Conservation (phyloP, 2,888 invertebrate genomes). For the Drosophila monieri region DNA sequence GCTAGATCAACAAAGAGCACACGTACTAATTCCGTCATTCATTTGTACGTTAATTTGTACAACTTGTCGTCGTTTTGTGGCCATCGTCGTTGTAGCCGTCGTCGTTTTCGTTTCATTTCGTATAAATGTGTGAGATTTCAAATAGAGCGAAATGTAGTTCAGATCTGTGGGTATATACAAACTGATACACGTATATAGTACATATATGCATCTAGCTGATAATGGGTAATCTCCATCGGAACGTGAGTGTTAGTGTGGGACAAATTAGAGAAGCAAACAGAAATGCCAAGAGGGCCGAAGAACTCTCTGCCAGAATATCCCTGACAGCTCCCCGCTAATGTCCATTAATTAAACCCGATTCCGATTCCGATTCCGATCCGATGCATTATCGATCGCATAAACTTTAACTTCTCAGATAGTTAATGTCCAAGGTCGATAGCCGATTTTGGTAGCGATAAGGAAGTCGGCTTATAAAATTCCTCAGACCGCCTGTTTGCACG, state of each 20-base stretch:
- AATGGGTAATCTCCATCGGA: slow-evolving; percentile 50
- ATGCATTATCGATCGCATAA: slow-evolving; percentile 6
- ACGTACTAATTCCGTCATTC: slow-evolving; percentile 76
- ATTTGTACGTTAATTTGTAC: slow-evolving; percentile 78
- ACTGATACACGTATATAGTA: slow-evolving; percentile 3
- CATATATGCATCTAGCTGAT: slow-evolving; percentile 49
- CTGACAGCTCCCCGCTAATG: slow-evolving; percentile 37
- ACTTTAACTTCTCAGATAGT: slow-evolving; percentile 5
- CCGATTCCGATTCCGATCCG: not conserved
- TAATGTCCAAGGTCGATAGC: slow-evolving; percentile 32
- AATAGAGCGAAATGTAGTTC: slow-evolving; percentile 73
- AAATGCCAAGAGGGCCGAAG: slow-evolving; percentile 16
- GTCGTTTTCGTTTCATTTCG: slow-evolving; percentile 55
- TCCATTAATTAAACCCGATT: slow-evolving; percentile 19
- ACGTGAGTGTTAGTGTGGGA: slow-evolving; percentile 24
- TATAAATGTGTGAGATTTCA: slow-evolving; percentile 77
- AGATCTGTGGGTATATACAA: slow-evolving; percentile 38
- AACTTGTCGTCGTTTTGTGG: slow-evolving; percentile 53
- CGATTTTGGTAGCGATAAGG: slow-evolving; percentile 28
- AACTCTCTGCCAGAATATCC: slow-evolving; percentile 12
- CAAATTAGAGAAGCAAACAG: slow-evolving; percentile 64
- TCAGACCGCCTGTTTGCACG: slow-evolving; percentile 9
- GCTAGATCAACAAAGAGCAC: slow-evolving; percentile 39
- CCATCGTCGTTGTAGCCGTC: slow-evolving; percentile 28
- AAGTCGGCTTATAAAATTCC: slow-evolving; percentile 3